phyloP scores from a whole-genome alignment of 2,888 invertebrate genomes.

The Poecilobothrus nobilitatus region DNA sequence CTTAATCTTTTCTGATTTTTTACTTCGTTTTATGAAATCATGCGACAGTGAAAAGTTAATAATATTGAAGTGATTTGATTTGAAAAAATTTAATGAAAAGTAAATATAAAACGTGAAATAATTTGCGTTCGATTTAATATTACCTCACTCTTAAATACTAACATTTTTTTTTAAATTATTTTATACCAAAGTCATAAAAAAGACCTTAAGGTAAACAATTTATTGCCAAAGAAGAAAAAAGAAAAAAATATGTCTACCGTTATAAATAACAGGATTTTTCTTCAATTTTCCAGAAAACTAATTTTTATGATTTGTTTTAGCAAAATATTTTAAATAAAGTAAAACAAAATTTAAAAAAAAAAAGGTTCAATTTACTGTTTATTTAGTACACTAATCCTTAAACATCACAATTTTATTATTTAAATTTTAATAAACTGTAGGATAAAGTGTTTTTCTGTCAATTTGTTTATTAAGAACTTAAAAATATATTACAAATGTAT shows the following conservation, averaged over 20 bases:
- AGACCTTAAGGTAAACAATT: background rate
- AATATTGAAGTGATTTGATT: conserved; percentile 8
- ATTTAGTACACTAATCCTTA: no score
- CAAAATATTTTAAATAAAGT: background rate
- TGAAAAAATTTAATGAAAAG: background rate
- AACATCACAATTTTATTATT: no score
- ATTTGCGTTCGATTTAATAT: background rate
- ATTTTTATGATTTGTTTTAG: conserved; percentile 15
- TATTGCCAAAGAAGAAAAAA: no score
- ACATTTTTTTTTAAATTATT: background rate
- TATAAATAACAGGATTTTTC: conserved; percentile 18
- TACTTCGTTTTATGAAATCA: background rate
- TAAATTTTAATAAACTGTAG: no score
- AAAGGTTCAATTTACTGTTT: no score
- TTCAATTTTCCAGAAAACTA: conserved; percentile 20
- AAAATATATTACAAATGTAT: no score
- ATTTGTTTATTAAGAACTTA: no score
- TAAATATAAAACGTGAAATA: background rate
- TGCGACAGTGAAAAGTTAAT: conserved; percentile 13
- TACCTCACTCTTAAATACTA: background rate
- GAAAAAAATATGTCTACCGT: background rate
- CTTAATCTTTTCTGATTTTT: no score
- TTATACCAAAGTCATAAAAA: background rate
- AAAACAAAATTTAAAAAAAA: background rate
- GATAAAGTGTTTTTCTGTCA: no score